Base-by-base conservation (phyloP, 2,113 vertebrate genomes). In the Panthera uncia region DNA sequence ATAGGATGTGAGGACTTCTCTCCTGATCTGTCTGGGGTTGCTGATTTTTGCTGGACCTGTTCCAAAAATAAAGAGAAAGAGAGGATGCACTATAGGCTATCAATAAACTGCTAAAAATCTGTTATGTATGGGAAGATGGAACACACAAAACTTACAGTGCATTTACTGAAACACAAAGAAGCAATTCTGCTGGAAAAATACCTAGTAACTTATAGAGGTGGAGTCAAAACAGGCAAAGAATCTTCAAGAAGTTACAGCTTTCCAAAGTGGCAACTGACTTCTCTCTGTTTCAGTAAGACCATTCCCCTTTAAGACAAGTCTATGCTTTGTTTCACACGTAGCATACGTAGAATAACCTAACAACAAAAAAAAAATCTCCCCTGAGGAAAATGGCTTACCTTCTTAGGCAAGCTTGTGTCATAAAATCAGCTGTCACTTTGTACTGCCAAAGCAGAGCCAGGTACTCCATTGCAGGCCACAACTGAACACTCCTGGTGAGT, bases 381-480 rank as follows among this genome's bases (percentile, higher is more conserved):
- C 27, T 1, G 4, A 71, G 48, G 41, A 88, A 86, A 94, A 84
- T 25, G 38, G 66, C 92, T 98, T 94, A 99, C 99, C 98, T 98
- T 98, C 89, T 97, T 82, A 98, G 89, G 97, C 68, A 98, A 95
- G 98, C 90, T 74, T 96, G 98, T 33, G 97, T 98, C 92, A 99
- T 66, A 33, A 98, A 98, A 97, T 99, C 99, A 16, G 99, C 98
- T 61, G 98, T 99, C 90, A 99, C 94, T 96, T 99, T 99, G 97
- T 99, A 99, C 96, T 99, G 99, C 99, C 99, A 99, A 38, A 99
- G 99, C 0, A 99, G 6, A 0, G 99, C 99, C 76, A 99, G 92
- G 91, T 99, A 98, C 45, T 99, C 99, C 98, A 99, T 99, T 9
- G 98, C 98, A 36, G 99, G 99, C 99, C 99, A 99, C 74, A 99